A percentile compares a stretch with the other conserved stretches of the same genome.
phyloP scores from a whole-genome alignment of 2,888 invertebrate genomes.

The Ellobium chinense region DNA sequence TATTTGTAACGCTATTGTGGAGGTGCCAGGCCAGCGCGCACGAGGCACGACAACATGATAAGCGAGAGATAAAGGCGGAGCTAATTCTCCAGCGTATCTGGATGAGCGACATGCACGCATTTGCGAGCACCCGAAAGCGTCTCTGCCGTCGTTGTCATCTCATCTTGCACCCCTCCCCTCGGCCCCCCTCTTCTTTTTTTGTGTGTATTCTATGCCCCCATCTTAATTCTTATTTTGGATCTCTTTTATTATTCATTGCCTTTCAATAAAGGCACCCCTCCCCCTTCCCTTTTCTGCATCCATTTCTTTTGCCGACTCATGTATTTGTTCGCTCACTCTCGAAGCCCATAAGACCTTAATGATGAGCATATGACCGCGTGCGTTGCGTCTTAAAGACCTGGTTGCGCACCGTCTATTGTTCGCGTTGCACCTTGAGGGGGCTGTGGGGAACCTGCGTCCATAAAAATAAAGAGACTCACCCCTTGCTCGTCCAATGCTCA shows the following conservation, averaged over 20 bases:
- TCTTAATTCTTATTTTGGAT: too few species aligned
- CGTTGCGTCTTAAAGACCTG: constrained; percentile 35
- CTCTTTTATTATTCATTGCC: not conserved
- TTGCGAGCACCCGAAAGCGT: not conserved
- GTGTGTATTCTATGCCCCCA: too few species aligned
- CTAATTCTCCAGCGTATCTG: not conserved
- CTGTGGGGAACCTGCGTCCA: constrained; percentile 12
- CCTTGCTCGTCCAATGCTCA: constrained; percentile 31
- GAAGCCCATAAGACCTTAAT: constrained; percentile 21
- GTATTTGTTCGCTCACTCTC: constrained; percentile 27
- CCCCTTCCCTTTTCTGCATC: not conserved
- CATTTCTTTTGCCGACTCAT: not conserved
- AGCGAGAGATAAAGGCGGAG: not conserved
- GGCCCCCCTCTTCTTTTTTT: not conserved
- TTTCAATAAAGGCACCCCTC: not conserved
- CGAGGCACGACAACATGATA: not conserved
- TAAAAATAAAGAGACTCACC: constrained; percentile 17
- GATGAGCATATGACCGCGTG: constrained; percentile 35
- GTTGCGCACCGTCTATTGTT: constrained; percentile 38
- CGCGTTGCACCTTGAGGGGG: constrained; percentile 33
- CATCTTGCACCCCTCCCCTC: not conserved
- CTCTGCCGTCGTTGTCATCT: not conserved
- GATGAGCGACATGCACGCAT: not conserved
- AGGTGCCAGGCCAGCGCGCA: not conserved
- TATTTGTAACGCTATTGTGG: not conserved